Evolutionary conservation across 2,113 vertebrate genomes (phyloP).

Genomic region (Cyanoliseus patagonus): DNA sequence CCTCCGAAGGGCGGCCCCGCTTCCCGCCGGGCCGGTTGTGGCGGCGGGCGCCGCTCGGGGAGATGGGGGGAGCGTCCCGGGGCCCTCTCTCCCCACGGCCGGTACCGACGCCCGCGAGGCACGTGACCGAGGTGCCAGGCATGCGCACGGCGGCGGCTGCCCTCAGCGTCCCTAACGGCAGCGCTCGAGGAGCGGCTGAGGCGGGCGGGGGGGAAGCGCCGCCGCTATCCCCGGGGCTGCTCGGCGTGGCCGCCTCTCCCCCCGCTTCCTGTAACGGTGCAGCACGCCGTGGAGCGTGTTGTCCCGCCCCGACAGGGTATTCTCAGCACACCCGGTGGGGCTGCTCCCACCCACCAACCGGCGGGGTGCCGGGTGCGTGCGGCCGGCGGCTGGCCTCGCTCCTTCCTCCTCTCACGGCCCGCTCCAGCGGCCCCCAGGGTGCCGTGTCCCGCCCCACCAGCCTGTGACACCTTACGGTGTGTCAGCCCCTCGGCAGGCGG

Average conservation of each 20-base stretch:
- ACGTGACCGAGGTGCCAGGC: background rate
- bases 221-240: background rate
- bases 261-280: background rate
- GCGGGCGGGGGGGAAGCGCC: background rate
- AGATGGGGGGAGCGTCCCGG: background rate
- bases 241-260: background rate
- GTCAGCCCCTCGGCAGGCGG: fast-evolving
- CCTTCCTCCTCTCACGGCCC: background rate
- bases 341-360: background rate
- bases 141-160: background rate
- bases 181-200: background rate
- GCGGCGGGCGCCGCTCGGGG: too few species aligned
- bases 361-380: background rate
- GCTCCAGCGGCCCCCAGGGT: background rate
- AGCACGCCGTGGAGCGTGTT: background rate
- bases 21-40: background rate
- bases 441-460: background rate
- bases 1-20: too few species aligned
- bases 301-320: background rate
- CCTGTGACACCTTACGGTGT: background rate
- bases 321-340: background rate
- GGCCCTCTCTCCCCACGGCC: background rate
- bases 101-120: background rate
- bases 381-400: background rate
- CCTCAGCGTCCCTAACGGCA: background rate